Base-by-base conservation (phyloP, 2,888 invertebrate genomes). In the Acanthosoma haemorrhoidale region DNA sequence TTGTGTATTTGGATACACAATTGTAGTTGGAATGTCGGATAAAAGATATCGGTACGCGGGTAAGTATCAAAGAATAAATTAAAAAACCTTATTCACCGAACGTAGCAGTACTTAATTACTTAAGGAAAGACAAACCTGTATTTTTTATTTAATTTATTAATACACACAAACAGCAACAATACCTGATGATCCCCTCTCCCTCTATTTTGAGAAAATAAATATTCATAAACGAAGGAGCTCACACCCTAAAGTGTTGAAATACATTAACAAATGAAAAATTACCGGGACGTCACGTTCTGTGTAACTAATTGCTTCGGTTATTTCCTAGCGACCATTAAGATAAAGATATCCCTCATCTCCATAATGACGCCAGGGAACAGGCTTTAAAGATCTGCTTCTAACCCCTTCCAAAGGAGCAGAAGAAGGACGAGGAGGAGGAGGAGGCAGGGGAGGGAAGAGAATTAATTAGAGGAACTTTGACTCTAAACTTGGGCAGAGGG, bases 341-440 rank as follows among this genome's bases (percentile, higher is more conserved):
- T n/a, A n/a, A n/a, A n/a, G n/a, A n/a, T n/a, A n/a, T n/a, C n/a
- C 51, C 51, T n/a, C 25, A 51, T 51, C 51, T 51, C 51, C n/a
- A 21, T 51, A 51, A 51, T 51, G 51, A 51, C n/a, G n/a, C n/a
- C n/a, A n/a, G n/a, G n/a, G n/a, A n/a, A 2, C n/a, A 39, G 39
- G n/a, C n/a, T 39, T 38, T 9, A 38, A 64, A 18, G 25, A 39
- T 39, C 64, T 64, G 21, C 70, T 63, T 61, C 63, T 67, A 39
- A 51, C 60, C 66, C 59, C 69, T 63, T 39, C 68, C 58, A 25
- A 69, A 66, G 73, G 70, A 73, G 72, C 74, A 31, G 59, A 58
- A 25, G 59, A 15, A n/a, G 16, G 43, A 25, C 21, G 43, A 25
- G 57, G 32, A 11, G 6, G 4, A 13, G 34, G 13, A 18, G n/a